Conservation (phyloP, 2,113 vertebrate genomes). For the Epinephelus moara region DNA sequence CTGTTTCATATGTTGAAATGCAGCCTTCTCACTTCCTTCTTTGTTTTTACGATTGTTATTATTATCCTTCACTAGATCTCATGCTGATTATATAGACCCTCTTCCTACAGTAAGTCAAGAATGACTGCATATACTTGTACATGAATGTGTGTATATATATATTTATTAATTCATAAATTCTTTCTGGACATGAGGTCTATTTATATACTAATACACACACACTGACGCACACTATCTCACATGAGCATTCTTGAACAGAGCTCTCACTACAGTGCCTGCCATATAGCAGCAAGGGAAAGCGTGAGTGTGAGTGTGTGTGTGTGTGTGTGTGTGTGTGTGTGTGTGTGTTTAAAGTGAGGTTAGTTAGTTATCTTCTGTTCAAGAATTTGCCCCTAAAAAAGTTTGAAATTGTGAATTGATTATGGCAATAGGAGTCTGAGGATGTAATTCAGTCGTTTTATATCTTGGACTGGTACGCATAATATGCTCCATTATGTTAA, state of each 20-base stretch:
- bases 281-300: neutral
- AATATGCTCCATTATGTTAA: neutral
- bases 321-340: neutral
- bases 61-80: neutral
- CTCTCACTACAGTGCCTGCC: neutral
- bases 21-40: neutral
- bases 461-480: neutral
- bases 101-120: neutral
- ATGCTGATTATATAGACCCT: neutral
- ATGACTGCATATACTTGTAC: neutral
- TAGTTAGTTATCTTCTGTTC: neutral
- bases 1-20: constrained; percentile 13
- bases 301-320: neutral
- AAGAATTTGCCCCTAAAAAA: no score
- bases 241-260: neutral
- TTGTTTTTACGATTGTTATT: neutral
- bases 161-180: neutral
- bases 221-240: neutral
- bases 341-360: constrained; percentile 3
- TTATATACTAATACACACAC: neutral
- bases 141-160: neutral
- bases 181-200: neutral
- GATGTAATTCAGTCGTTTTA: neutral
- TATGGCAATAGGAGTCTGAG: neutral
- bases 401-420: no score